Evolutionary conservation across 2,888 invertebrate species (phyloP), one percentile per base, ranked within the genome.

Genomic region (Ormyrus rosae): DNA sequence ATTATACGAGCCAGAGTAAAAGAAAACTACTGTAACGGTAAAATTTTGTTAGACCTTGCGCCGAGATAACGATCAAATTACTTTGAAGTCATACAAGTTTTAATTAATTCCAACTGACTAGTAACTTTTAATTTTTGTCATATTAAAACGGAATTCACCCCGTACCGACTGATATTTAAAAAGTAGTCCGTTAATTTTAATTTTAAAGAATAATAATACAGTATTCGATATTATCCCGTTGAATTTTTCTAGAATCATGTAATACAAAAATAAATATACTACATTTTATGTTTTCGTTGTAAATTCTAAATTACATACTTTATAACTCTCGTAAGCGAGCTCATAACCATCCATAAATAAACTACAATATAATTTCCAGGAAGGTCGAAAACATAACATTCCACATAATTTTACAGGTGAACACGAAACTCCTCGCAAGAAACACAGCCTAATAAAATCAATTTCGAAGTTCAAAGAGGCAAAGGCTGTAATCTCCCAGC

Each of bases 11-110:
- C 6, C 55, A 51, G 19, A 58, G 58, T 46, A 50, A 75, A 74
- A 71, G 46, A 80, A 55, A 74, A 63, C 51, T 55, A 78, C 53
- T 72, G 45, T 71, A 74, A 79, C 74, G 73, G 79, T 74, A 63
- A 63, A 71, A 70, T 71, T 34, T 75, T 65, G 65, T 75, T 70
- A 80, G 75, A 75, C 56, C 65, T 75, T 58, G 58, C n/a, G 53
- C 13, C 2, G n/a, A 70, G 75, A 80, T 75, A 80, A 74, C 9
- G 64, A 80, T 74, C 79, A 60, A 69, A 79, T 69, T 61, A 64
- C 69, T 61, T 63, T 78, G 55, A 61, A 74, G 64, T 64, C 64
- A 63, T 58, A 64, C 55, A 74, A 79, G 63, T 79, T 69, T 74
- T 56, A 74, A 74, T 79, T 68, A 79, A 79, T 79, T 73, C 60